A percentile compares a stretch with the other conserved stretches of the same genome.
These are phyloP conservation scores for Lingula anatina DNA, from an alignment of 2,888 invertebrate species.

Conservation along the genomic window DNA sequence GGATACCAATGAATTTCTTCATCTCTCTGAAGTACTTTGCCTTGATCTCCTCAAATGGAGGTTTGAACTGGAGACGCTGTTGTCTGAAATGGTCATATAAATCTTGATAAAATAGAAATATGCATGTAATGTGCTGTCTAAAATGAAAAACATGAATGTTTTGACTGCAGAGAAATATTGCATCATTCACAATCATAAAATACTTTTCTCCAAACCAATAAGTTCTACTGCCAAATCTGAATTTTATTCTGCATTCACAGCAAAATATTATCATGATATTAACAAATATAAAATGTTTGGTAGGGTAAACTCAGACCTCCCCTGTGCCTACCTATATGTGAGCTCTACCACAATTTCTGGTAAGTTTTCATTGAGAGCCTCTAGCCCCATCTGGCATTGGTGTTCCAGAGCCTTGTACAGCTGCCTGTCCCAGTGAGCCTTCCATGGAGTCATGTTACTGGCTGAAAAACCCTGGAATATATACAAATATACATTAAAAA, in stretches of 20 bases:
- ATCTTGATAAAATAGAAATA: too few species aligned
- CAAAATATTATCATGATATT: too few species aligned
- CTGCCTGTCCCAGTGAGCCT: conserved; percentile 90
- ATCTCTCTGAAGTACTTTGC: conserved; percentile 86
- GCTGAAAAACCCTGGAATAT: conserved; percentile 50
- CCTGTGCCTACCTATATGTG: conserved; percentile 61
- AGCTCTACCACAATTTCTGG: conserved; percentile 86
- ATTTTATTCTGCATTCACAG: too few species aligned
- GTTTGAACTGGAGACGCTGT: conserved; percentile 67
- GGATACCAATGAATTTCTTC: conserved; percentile 82
- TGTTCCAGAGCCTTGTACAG: conserved; percentile 86
- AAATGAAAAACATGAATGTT: neutral
- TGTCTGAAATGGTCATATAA: conserved; percentile 41
- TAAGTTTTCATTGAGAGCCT: conserved; percentile 79
- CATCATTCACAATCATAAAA: too few species aligned
- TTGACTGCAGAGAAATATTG: too few species aligned
- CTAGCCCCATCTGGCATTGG: conserved; percentile 79
- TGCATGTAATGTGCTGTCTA: too few species aligned
- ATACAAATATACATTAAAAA: neutral
- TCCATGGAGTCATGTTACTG: conserved; percentile 76
- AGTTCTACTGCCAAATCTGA: too few species aligned
- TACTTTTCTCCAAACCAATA: too few species aligned
- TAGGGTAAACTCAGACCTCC: too few species aligned
- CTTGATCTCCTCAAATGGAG: conserved; percentile 79
- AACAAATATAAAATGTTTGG: too few species aligned